A percentile compares a stretch with the other conserved stretches of the same genome.
Conservation (phyloP, 2,113 vertebrate genomes). For the Chrysemys picta region DNA sequence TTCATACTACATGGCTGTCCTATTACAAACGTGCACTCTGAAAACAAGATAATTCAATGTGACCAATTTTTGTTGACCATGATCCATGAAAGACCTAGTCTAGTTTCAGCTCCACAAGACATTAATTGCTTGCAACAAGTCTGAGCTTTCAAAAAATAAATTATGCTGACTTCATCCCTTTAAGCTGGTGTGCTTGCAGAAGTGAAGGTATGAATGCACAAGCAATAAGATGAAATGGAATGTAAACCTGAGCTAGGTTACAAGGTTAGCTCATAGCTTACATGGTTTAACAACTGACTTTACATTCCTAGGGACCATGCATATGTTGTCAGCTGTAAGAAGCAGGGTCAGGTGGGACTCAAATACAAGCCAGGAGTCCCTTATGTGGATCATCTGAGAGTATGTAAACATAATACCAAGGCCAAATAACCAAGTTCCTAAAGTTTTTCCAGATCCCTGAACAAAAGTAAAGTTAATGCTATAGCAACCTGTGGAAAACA, state of each 20-base stretch:
- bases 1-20: background rate
- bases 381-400: background rate
- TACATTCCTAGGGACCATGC: background rate
- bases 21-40: background rate
- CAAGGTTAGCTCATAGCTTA: background rate
- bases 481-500: conserved; percentile 13
- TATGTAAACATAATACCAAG: conserved; percentile 16
- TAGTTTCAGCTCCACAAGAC: background rate
- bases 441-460: conserved; percentile 40
- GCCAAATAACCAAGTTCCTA: background rate
- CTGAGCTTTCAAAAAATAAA: background rate
- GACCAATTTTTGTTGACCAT: fast-evolving
- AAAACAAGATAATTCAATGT: background rate
- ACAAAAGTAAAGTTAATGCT: conserved; percentile 37
- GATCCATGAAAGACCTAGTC: background rate
- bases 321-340: background rate
- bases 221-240: fast-evolving
- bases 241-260: background rate
- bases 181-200: background rate
- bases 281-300: background rate
- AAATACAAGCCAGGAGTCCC: background rate
- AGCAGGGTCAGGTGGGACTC: background rate
- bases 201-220: background rate
- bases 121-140: background rate
- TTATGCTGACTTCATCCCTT: background rate